Evolutionary conservation across 2,888 invertebrate species (phyloP).

Genomic region (Zonitis immaculata): DNA sequence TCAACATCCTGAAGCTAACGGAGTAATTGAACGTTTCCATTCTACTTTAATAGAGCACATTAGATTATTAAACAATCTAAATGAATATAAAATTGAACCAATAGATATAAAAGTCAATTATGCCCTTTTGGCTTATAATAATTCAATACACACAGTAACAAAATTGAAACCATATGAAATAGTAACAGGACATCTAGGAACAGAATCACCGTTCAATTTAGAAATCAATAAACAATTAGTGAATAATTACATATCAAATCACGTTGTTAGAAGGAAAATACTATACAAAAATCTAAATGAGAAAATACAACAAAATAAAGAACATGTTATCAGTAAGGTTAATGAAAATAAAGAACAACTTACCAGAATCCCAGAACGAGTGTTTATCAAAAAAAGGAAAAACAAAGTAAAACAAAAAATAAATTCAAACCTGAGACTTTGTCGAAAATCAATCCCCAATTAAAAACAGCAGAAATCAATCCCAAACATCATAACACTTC

Average conservation of each 20-base stretch:
- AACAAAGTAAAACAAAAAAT: background rate
- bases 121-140: background rate
- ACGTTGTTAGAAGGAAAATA: background rate
- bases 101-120: background rate
- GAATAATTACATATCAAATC: background rate
- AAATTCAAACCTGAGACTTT: background rate
- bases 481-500: too few relatives aligned
- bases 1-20: slow-evolving; percentile 11
- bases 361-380: background rate
- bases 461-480: background rate
- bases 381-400: background rate
- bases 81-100: slow-evolving; percentile 1
- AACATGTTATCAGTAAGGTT: background rate
- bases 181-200: background rate
- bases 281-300: background rate
- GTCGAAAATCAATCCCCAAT: slow-evolving; percentile 1
- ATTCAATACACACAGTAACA: background rate
- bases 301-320: background rate
- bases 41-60: slow-evolving; percentile 11
- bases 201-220: background rate
- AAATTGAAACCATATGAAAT: too few relatives aligned
- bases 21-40: slow-evolving; percentile 9
- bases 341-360: background rate
- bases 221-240: background rate
- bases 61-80: too few relatives aligned